phyloP scores from a whole-genome alignment of 2,797 vertebrate species.

The Arctocebus calabarensis region DNA sequence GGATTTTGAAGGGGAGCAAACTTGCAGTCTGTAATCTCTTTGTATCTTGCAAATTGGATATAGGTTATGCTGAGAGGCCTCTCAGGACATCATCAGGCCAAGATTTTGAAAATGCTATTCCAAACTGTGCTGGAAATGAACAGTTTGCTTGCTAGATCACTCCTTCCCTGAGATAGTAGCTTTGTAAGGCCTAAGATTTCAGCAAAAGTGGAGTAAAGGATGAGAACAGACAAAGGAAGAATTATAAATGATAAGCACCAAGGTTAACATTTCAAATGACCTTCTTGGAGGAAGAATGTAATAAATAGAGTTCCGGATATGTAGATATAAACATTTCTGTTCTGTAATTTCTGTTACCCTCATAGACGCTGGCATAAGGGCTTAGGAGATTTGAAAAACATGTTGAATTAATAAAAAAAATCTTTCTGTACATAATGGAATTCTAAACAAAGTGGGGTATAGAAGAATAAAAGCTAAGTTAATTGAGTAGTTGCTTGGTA shows the following conservation, averaged over 20 bases:
- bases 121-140: not conserved
- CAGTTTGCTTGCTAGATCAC: not conserved
- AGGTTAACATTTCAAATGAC: not conserved
- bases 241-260: not conserved
- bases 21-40: too few species aligned
- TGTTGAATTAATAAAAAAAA: not conserved
- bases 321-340: not conserved
- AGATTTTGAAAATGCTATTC: not conserved
- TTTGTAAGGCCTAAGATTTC: not conserved
- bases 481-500: slow-evolving; percentile 21
- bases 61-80: not conserved
- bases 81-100: not conserved
- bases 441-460: not conserved
- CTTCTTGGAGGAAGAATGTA: not conserved
- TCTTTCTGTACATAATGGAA: not conserved
- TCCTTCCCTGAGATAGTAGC: not conserved
- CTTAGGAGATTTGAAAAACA: not conserved
- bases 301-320: not conserved
- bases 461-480: slow-evolving; percentile 60
- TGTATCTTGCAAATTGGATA: rapidly evolving
- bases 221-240: not conserved
- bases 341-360: not conserved
- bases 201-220: not conserved
- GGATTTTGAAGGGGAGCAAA: too few species aligned
- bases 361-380: not conserved